Conservation (phyloP, 1,140 invertebrate species). For the Oreohelix idahoensis region DNA sequence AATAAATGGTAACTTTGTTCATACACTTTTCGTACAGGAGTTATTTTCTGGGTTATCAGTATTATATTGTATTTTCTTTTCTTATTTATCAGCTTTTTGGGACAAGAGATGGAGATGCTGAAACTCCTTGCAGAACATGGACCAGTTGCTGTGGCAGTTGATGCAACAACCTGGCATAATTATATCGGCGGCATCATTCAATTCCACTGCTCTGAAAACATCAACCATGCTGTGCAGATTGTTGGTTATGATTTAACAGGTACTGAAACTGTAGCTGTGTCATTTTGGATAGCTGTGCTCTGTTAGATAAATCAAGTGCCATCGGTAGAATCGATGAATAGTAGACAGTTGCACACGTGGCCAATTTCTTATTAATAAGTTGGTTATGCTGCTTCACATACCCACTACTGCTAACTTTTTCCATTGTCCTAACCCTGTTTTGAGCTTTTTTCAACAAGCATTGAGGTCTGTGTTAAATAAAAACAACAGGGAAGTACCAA, state of each 20-base stretch:
- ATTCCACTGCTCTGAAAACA: conserved; percentile 80
- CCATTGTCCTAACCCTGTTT: too few species aligned
- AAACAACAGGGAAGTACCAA: too few species aligned
- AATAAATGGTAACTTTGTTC: too few species aligned
- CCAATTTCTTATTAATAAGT: neutral
- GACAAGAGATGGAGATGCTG: conserved; percentile 81
- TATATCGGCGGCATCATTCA: conserved; percentile 90
- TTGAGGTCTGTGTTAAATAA: too few species aligned
- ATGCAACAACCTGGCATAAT: conserved; percentile 89
- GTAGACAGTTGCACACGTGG: neutral
- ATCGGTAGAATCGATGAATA: neutral
- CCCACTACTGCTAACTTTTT: too few species aligned
- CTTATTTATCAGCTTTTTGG: conserved; percentile 76
- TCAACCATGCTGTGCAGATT: conserved; percentile 87
- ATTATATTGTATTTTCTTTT: too few species aligned
- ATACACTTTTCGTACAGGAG: too few species aligned
- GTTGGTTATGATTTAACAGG: conserved; percentile 86
- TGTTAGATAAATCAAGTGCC: neutral
- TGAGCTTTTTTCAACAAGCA: too few species aligned
- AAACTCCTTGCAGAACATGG: conserved; percentile 80
- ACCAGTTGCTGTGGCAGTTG: conserved; percentile 85
- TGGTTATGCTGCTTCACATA: too few species aligned
- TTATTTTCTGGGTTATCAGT: too few species aligned
- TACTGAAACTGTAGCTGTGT: neutral
- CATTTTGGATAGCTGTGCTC: neutral